A percentile compares a stretch with the other conserved stretches of the same genome.
Evolutionary conservation across 2,113 vertebrate species (phyloP).

Genomic region (Ptyas mucosa): DNA sequence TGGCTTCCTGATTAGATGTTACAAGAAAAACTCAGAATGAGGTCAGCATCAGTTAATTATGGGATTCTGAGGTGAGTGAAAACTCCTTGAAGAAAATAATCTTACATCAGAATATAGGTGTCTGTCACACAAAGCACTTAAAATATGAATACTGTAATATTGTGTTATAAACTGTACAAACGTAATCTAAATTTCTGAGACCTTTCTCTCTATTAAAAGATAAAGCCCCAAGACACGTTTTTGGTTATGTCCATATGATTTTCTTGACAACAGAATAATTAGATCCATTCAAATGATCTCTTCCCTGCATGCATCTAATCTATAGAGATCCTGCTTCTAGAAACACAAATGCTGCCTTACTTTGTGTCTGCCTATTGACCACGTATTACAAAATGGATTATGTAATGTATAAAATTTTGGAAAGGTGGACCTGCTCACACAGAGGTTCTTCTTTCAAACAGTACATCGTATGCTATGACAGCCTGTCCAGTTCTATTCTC

Average conservation of each 20-base stretch:
- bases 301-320: not conserved
- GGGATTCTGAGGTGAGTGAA: not conserved
- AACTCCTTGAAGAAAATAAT: not conserved
- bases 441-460: not conserved
- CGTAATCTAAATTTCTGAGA: not conserved
- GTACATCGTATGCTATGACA: not conserved
- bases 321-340: not conserved
- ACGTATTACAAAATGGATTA: not conserved
- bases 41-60: not conserved
- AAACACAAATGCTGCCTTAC: not conserved
- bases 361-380: not conserved
- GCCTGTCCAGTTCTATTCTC: not conserved
- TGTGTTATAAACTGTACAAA: not conserved
- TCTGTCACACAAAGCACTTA: not conserved
- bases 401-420: not conserved
- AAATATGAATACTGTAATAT: not conserved
- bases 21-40: not conserved
- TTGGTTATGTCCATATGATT: not conserved
- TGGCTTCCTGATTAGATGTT: not conserved
- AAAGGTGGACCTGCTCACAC: not conserved
- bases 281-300: not conserved
- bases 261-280: not conserved
- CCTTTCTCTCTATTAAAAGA: not conserved
- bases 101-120: not conserved
- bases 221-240: not conserved